phyloP scores from a whole-genome alignment of 2,113 vertebrate genomes.

The Gallinago paraguaiae region DNA sequence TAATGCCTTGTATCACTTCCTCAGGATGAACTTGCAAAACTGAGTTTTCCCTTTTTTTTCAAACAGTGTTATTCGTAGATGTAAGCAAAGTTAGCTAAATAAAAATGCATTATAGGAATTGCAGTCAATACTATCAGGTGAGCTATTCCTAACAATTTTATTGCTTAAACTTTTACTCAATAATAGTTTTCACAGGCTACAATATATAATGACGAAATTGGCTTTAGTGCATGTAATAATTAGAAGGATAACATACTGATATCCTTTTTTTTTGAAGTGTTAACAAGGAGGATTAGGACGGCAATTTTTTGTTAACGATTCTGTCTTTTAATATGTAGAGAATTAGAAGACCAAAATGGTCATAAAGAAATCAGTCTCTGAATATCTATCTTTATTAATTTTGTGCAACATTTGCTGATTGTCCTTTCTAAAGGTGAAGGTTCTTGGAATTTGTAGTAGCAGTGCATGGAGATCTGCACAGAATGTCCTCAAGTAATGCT shows the following conservation, averaged over 20 bases:
- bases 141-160: not conserved
- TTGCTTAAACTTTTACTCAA: not conserved
- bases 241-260: not conserved
- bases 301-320: not conserved
- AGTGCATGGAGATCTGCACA: not conserved
- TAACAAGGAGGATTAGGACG: not conserved
- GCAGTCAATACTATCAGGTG: not conserved
- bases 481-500: not conserved
- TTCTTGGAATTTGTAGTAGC: not conserved
- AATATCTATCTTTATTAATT: not conserved
- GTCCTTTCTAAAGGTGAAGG: not conserved
- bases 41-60: not conserved
- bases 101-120: not conserved
- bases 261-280: not conserved
- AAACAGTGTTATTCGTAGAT: not conserved
- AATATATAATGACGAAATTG: not conserved
- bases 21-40: not conserved
- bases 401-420: not conserved
- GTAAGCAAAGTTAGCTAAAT: not conserved
- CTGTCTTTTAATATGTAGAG: not conserved
- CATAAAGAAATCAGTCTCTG: not conserved
- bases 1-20: slow-evolving; percentile 39
- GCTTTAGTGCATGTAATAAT: not conserved
- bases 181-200: not conserved
- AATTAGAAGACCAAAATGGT: slow-evolving; percentile 2